These are phyloP conservation scores for Aquatica leii DNA, from an alignment of 2,888 invertebrate genomes.

Conservation along the genomic window DNA sequence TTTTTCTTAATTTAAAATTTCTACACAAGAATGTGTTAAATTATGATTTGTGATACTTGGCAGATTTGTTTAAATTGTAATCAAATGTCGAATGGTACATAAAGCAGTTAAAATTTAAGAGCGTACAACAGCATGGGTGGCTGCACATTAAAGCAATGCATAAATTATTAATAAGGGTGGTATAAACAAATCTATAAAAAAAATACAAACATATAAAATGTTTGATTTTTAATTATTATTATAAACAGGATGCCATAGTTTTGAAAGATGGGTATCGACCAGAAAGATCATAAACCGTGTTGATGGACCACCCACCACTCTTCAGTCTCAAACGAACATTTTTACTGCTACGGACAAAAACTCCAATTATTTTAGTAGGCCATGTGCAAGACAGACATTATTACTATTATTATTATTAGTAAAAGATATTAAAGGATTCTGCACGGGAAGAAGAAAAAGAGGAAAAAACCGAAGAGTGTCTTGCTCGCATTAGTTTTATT, in stretches of 20 bases:
- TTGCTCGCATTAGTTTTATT: slow-evolving; percentile 26
- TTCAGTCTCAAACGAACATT: slow-evolving; percentile 43
- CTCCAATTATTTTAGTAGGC: slow-evolving; percentile 51
- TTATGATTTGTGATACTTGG: no score
- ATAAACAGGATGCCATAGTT: slow-evolving; percentile 35
- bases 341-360: slow-evolving; percentile 49
- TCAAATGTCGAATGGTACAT: no score
- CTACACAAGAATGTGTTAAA: no score
- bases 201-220: slow-evolving; percentile 16
- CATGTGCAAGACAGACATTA: slow-evolving; percentile 45
- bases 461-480: not conserved
- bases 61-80: no score
- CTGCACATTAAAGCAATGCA: no score
- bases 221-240: slow-evolving; percentile 17
- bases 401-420: slow-evolving; percentile 18
- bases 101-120: no score
- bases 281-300: slow-evolving; percentile 47
- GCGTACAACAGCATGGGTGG: no score
- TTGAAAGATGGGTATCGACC: slow-evolving; percentile 35
- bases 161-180: no score
- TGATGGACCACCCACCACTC: slow-evolving; percentile 48
- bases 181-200: not conserved
- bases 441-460: slow-evolving; percentile 16
- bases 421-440: slow-evolving; percentile 33
- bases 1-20: no score